These are phyloP conservation scores for Lasioglossum calceatum DNA, from an alignment of 2,888 invertebrate genomes.

Conservation along the genomic window DNA sequence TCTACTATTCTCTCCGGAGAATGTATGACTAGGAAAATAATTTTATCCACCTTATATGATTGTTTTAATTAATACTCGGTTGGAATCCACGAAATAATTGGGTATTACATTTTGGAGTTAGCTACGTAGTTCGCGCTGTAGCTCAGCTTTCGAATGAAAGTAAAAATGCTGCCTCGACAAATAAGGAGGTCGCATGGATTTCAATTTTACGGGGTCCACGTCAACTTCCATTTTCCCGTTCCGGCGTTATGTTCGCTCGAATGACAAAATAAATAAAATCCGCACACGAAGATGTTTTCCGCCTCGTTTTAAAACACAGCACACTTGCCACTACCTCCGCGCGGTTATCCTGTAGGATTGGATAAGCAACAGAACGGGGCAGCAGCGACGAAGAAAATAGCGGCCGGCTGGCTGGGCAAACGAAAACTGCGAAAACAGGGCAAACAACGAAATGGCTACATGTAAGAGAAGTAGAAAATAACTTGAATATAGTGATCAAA, in stretches of 20 bases:
- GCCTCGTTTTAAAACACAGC: constrained; percentile 42
- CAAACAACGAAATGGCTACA: constrained; percentile 12
- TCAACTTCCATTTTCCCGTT: constrained; percentile 34
- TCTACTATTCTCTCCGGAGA: background rate
- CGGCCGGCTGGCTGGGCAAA: constrained; percentile 27
- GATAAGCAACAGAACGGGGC: constrained; percentile 28
- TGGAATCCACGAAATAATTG: background rate
- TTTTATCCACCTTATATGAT: no score
- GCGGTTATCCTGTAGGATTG: constrained; percentile 44
- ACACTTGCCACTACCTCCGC: constrained; percentile 15
- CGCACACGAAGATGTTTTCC: constrained; percentile 24
- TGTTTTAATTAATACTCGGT: background rate
- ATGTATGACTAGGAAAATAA: background rate
- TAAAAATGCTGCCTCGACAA: background rate
- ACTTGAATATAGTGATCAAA: background rate
- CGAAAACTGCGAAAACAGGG: constrained; percentile 14
- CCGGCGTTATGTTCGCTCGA: constrained; percentile 19
- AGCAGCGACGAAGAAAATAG: constrained; percentile 28
- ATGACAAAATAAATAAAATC: constrained; percentile 42
- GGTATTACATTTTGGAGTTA: background rate
- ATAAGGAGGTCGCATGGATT: background rate
- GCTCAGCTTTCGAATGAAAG: background rate
- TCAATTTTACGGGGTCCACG: background rate
- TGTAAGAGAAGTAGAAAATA: background rate
- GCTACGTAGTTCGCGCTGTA: background rate